Evolutionary conservation across 2,888 invertebrate species (phyloP), one percentile per base, ranked within the genome.

Genomic region (Artemia sinica): DNA sequence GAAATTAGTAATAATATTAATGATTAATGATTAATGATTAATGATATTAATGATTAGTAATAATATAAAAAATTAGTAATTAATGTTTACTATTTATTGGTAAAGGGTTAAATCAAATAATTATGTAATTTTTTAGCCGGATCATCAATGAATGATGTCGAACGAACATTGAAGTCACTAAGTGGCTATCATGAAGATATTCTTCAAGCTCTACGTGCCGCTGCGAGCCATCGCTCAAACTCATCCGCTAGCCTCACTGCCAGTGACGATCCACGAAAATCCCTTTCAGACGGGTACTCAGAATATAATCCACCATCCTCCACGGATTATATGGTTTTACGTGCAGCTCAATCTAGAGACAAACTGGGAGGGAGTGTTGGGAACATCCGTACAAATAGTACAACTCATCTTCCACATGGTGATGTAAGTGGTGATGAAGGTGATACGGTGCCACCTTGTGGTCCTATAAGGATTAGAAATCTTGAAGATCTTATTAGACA

Each of bases 181-280:
- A 91, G 91, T 77, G 92, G 91, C 65, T 93, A 93, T 79, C 92
- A 92, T 78, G 92, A 91, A 76, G 89, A 91, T 76, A 88, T 93
- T 74, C 82, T 93, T 73, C 90, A 90, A 77, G 91, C 91, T n/a
- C 79, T 93, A 74, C 85, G 90, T 73, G 91, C 91, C 12, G 89
- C 89, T 48, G 81, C 76, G 49, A 68, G 68, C 68, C 75, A 76
- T 71, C 74, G 76, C 66, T 74, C 74, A 65, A 70, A 84, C 68
- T 84, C 84, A 74, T 82, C 83, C 70, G 73, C 75, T 68, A 83
- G 84, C 72, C 81, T 85, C 41, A 78, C 84, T 68, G 85, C 84
- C 74, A 85, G 87, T 74, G 87, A 88, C 74, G 81, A 85, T 74
- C 76, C 87, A 65, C 80, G 85, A 70, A 84, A 86, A 74, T 85